These are phyloP conservation scores for Agrilus mali DNA, from an alignment of 2,888 invertebrate species.

Conservation along the genomic window DNA sequence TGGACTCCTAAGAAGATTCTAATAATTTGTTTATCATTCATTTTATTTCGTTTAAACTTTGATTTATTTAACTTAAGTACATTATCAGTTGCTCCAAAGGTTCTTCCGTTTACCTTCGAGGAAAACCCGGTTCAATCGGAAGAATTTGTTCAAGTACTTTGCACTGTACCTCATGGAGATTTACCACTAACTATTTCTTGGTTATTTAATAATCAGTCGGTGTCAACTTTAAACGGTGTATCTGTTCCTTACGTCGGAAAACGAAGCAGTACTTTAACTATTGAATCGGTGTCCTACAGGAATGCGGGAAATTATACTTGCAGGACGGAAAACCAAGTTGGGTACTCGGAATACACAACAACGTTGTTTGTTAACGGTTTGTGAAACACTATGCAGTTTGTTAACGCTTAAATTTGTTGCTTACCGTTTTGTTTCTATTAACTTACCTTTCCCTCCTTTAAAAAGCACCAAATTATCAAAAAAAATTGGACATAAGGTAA, in stretches of 20 bases:
- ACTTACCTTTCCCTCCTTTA: too few relatives aligned
- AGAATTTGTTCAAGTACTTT: conserved; percentile 35
- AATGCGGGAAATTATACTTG: conserved; percentile 65
- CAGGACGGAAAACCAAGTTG: conserved; percentile 51
- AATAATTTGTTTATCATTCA: conserved; percentile 20
- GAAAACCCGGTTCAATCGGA: conserved; percentile 46
- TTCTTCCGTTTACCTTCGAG: conserved; percentile 65
- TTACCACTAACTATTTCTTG: conserved; percentile 54
- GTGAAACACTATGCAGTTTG: background rate
- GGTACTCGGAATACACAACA: conserved; percentile 53
- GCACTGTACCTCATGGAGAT: conserved; percentile 60
- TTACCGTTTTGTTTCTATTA: too few relatives aligned
- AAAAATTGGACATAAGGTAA: too few relatives aligned
- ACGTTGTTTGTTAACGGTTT: conserved; percentile 58
- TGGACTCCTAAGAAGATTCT: conserved; percentile 21
- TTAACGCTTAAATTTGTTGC: too few relatives aligned
- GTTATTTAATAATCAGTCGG: conserved; percentile 35
- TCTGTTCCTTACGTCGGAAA: conserved; percentile 14
- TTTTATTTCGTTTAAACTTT: background rate
- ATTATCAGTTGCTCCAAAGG: conserved; percentile 65
- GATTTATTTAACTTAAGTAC: conserved; percentile 8
- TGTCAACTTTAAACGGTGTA: conserved; percentile 7
- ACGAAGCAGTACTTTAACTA: conserved; percentile 41
- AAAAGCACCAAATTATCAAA: too few relatives aligned
- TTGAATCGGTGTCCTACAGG: conserved; percentile 17